Evolutionary conservation across 1,140 invertebrate genomes (phyloP), one percentile per base, ranked within the genome.

Genomic region (Bactericera cockerelli): DNA sequence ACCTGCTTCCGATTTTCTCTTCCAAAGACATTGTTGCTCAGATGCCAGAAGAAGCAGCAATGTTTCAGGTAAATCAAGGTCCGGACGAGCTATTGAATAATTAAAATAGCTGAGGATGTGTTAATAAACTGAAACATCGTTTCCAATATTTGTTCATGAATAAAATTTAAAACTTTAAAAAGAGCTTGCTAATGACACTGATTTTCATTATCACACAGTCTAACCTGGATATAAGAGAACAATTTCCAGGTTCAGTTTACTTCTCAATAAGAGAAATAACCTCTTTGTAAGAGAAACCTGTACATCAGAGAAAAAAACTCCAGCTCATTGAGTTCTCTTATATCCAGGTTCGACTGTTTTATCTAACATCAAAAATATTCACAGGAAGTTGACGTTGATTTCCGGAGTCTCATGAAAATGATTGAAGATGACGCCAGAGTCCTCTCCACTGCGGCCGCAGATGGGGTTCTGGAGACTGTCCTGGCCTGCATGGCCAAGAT

Each of bases 11-110:
- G 0, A 92, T 96, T 65, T 96, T 96, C 72, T 88, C 87, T 1
- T 93, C 90, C 0, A 88, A 90, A 68, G 91, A 96, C 68, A 95
- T 96, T 63, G 83, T 91, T 28, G 81, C 83, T 1, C 92, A 96
- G 74, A 89, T 98, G 81, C 92, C 91, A 0, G 85, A 91, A 68
- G 93, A 96, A 74, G 88, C 84, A 8, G 73, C 77, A 11, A 71
- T 90, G 57, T 93, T 91, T 70, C 69, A 68, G 61, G 70, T 69
- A 59, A 64, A 26, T n/a, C n/a, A n/a, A n/a, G n/a, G n/a, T n/a
- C n/a, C n/a, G n/a, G n/a, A n/a, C n/a, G n/a, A 25, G 31, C n/a
- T n/a, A n/a, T 55, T 16, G 10, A 19, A 36, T 39, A 53, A 16
- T 38, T 28, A 22, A 24, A 0, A 26, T 53, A 56, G 21, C 24